phyloP scores from a whole-genome alignment of 2,113 vertebrate species.

The Chionis minor region DNA sequence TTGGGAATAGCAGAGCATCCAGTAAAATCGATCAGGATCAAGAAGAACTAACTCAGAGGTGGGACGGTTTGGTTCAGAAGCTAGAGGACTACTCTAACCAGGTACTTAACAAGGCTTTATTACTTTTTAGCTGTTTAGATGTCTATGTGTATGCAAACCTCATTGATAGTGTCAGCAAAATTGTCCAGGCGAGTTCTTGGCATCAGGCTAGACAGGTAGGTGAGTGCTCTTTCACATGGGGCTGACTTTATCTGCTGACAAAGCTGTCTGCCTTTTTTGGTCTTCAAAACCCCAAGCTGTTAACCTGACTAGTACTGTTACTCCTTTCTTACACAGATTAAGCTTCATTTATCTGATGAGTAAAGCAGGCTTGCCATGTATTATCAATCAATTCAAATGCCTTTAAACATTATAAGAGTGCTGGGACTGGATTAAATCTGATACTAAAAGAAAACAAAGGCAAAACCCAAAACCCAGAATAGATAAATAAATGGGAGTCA shows the following conservation, averaged over 20 bases:
- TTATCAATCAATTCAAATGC: constrained; percentile 5
- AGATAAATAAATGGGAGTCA: constrained; percentile 44
- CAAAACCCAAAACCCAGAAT: not conserved
- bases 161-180: not conserved
- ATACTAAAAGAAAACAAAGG: constrained; percentile 44
- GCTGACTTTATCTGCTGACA: not conserved
- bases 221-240: not conserved
- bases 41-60: constrained; percentile 89
- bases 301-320: constrained; percentile 6
- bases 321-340: constrained; percentile 41
- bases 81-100: constrained; percentile 94
- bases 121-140: not conserved
- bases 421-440: constrained; percentile 32
- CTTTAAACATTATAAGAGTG: not conserved
- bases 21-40: constrained; percentile 81
- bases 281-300: not conserved
- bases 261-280: not conserved
- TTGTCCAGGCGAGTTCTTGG: not conserved
- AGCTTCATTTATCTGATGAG: constrained; percentile 27
- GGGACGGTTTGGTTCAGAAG: constrained; percentile 94
- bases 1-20: constrained; percentile 77
- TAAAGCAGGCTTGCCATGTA: constrained; percentile 24
- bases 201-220: not conserved
- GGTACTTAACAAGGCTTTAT: constrained; percentile 68
- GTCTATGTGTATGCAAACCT: not conserved